Percentiles rank a stretch among this genome's conserved stretches.
phyloP scores from a whole-genome alignment of 2,113 vertebrate species.

The Aptenodytes patagonicus region DNA sequence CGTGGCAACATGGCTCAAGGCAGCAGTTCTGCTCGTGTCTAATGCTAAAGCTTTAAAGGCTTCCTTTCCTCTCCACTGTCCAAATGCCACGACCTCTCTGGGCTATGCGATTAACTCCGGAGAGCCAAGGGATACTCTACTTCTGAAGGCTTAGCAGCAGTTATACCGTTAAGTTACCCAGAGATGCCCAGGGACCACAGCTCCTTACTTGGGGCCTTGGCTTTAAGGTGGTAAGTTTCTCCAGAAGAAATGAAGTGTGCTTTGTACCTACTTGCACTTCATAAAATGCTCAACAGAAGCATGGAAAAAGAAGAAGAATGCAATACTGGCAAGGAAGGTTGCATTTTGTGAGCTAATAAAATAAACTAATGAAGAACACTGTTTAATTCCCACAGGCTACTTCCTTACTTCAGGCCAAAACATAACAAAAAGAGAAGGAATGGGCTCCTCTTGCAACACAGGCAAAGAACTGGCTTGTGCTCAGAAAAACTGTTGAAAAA shows the following conservation, averaged over 20 bases:
- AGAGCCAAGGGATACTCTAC: neutral
- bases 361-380: neutral
- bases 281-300: neutral
- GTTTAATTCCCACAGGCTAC: neutral
- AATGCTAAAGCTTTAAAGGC: neutral
- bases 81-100: neutral
- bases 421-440: neutral
- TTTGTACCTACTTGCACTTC: neutral
- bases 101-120: neutral
- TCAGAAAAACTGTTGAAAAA: neutral
- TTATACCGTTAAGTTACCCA: neutral
- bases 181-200: neutral
- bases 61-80: neutral
- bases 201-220: neutral
- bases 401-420: neutral
- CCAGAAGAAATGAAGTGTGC: neutral
- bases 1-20: fast-evolving
- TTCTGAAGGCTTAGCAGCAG: neutral
- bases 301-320: neutral
- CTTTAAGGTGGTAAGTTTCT: neutral
- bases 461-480: neutral
- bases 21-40: neutral
- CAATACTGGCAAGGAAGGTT: neutral
- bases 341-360: neutral
- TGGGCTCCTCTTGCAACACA: neutral